Evolutionary conservation across 2,113 vertebrate genomes (phyloP), one percentile per base, ranked within the genome.

Genomic region (Ciconia maguari): DNA sequence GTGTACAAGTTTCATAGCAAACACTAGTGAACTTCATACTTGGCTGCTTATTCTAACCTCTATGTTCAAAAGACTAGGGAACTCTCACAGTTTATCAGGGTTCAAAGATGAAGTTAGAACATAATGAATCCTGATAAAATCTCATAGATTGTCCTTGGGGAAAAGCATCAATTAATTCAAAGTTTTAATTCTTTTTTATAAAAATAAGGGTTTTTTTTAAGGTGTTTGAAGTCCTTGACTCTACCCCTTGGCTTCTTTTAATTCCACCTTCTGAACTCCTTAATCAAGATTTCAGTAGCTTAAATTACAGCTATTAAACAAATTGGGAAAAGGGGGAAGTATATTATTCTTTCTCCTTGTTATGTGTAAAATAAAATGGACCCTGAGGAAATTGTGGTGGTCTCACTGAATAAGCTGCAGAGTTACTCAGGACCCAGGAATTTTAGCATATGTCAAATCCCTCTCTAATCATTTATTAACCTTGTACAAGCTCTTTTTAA

Each of bases 301-400:
- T 89, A 87, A 97, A 95, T 87, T 94, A 80, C 41, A 82, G 34
- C 26, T 92, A 87, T 94, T 94, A 90, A 94, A 90, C 34, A 90
- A 87, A 90, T 57, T 55, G 69, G 44, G 61, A n/a, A 84, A 85
- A 88, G 29, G 9, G 8, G 44, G 27, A 92, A 87, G 54, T 70
- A 19, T 57, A 48, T 90, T 90, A 61, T 90, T 87, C 42, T 85
- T 88, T 82, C 26, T 75, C 16, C 92, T 79, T 87, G 10, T 66
- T 90, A 82, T 32, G 9, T 52, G 42, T 51, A 74, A 85, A 94
- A 85, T 62, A 78, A 85, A 84, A 90, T 29, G 36, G 60, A 74
- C 79, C 62, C 70, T 48, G 46, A 85, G 75, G 69, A 96, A 90
- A 77, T 36, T 54, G 54, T 42, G 78, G 46, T 78, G 60, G 64